Evolutionary conservation across 2,888 invertebrate genomes (phyloP).

Genomic region (Eremobia ochroleuca): DNA sequence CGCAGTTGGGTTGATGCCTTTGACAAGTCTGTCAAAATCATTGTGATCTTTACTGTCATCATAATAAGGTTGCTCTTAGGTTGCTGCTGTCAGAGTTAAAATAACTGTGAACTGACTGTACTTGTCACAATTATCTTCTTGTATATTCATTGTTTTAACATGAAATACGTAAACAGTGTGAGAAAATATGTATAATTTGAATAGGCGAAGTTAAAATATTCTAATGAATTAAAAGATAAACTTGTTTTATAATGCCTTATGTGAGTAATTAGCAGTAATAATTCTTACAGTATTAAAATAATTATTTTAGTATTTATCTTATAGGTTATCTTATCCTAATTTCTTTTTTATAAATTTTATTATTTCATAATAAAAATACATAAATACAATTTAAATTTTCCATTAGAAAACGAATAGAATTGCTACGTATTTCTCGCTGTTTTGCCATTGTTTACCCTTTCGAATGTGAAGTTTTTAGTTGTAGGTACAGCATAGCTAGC

Average conservation of each 20-base stretch:
- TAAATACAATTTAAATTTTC: neutral
- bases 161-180: slow-evolving; percentile 17
- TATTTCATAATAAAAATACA: too few species aligned
- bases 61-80: too few species aligned
- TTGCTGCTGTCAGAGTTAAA: too few species aligned
- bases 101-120: too few species aligned
- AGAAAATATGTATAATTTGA: slow-evolving; percentile 16
- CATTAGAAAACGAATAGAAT: neutral
- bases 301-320: neutral
- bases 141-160: neutral
- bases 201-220: neutral
- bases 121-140: too few species aligned
- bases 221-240: neutral
- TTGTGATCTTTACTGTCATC: too few species aligned
- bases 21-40: too few species aligned
- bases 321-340: neutral
- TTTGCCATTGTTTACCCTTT: neutral
- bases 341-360: too few species aligned
- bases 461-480: neutral
- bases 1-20: neutral
- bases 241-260: too few species aligned
- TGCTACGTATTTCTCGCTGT: neutral
- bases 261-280: neutral
- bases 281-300: neutral
- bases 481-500: neutral